Conservation (phyloP, 2,797 vertebrate species). For the Sarcoramphus papa region DNA sequence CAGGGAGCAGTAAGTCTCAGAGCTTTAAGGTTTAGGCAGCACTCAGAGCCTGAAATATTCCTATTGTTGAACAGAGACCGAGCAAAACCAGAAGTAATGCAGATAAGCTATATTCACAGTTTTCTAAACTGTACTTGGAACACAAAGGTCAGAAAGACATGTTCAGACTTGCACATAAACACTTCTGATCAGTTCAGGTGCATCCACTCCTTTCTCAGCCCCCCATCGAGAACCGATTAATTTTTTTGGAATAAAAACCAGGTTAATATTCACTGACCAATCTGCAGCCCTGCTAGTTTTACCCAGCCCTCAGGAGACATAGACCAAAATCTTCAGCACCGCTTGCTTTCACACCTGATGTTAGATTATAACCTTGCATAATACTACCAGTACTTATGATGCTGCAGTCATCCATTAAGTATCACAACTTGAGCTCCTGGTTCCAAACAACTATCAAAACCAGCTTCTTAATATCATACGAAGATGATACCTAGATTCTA, state of each 20-base stretch:
- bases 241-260: neutral
- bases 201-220: neutral
- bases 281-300: neutral
- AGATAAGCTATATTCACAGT: neutral
- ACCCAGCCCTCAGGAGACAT: neutral
- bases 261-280: neutral
- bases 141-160: neutral
- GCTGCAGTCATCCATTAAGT: neutral
- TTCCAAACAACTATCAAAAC: neutral
- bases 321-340: neutral
- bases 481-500: neutral
- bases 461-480: neutral
- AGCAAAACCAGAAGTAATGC: neutral
- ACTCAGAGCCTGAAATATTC: neutral
- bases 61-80: neutral
- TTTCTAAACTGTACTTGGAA: neutral
- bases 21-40: neutral
- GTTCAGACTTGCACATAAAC: neutral
- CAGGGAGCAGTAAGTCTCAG: neutral
- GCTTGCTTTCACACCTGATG: neutral
- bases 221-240: neutral
- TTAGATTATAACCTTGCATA: neutral
- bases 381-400: neutral
- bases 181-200: neutral
- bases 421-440: neutral